Evolutionary conservation across 2,888 invertebrate genomes (phyloP).

Genomic region (Seira ritae): DNA sequence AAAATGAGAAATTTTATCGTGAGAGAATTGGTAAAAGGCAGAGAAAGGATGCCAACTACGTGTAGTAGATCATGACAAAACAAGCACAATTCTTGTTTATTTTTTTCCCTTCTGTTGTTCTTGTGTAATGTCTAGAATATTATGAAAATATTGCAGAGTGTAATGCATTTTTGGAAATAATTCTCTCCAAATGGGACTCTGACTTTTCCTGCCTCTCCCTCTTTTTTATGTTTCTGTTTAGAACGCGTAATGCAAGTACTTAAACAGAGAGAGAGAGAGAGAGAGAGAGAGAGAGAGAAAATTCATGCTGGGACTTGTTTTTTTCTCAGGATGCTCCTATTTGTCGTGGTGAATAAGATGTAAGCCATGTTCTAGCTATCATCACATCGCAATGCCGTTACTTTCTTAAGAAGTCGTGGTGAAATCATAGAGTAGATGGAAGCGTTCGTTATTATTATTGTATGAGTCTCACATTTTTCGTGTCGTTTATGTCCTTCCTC

Average conservation of each 20-base stretch:
- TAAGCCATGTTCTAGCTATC: conserved; percentile 28
- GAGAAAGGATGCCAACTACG: not conserved
- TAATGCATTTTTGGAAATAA: conserved; percentile 33
- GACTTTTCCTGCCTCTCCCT: conserved; percentile 30
- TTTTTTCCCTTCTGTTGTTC: not conserved
- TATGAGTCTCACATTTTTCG: conserved; percentile 25
- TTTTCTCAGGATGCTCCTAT: not conserved
- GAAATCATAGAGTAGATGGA: not conserved
- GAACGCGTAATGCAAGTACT: conserved; percentile 32
- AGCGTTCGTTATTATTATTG: conserved; percentile 1
- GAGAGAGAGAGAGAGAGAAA: too few relatives aligned
- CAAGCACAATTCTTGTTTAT: conserved; percentile 12
- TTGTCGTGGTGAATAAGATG: conserved; percentile 20
- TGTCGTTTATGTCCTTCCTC: conserved; percentile 30
- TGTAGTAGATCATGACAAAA: not conserved
- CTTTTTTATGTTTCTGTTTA: conserved; percentile 17
- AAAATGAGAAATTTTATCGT: not conserved
- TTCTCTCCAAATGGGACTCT: not conserved
- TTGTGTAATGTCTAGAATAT: conserved; percentile 40
- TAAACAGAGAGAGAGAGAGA: too few relatives aligned
- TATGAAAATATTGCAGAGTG: conserved; percentile 45
- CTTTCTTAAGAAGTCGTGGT: not conserved
- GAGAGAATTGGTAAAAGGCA: conserved; percentile 6
- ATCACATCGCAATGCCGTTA: conserved; percentile 16
- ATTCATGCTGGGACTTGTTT: conserved; percentile 27